Conservation (phyloP, 2,113 vertebrate species). For the Rhipidura dahli region DNA sequence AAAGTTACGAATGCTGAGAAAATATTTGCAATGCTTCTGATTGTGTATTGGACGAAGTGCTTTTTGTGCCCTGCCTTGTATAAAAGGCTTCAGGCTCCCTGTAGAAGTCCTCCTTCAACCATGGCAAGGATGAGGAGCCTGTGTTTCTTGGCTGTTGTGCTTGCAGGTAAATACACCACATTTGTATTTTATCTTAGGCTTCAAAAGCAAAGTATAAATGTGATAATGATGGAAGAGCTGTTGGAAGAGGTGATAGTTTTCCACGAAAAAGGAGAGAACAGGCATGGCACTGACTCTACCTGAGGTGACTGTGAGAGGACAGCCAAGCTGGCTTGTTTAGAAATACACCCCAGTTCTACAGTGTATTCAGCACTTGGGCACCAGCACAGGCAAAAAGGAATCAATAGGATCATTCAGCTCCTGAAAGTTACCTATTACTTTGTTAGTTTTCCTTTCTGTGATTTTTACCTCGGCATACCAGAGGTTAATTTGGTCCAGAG, state of each 20-base stretch:
- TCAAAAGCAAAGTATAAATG: neutral
- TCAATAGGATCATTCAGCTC: neutral
- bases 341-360: neutral
- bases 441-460: neutral
- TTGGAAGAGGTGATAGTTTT: neutral
- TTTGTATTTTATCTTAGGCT: neutral
- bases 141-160: neutral
- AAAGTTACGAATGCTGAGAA: neutral
- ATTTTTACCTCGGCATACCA: neutral
- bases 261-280: neutral
- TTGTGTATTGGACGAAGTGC: neutral
- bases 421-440: neutral
- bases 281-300: neutral
- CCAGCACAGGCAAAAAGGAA: neutral
- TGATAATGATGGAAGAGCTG: accelerated
- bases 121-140: neutral
- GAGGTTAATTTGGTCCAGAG: neutral
- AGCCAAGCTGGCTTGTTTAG: neutral
- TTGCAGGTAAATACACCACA: neutral
- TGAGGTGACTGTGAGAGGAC: neutral
- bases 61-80: neutral
- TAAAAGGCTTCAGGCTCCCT: neutral
- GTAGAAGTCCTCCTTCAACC: neutral
- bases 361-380: no score
- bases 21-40: neutral